phyloP scores from a whole-genome alignment of 2,113 vertebrate species.

The Chelonoidis abingdonii region DNA sequence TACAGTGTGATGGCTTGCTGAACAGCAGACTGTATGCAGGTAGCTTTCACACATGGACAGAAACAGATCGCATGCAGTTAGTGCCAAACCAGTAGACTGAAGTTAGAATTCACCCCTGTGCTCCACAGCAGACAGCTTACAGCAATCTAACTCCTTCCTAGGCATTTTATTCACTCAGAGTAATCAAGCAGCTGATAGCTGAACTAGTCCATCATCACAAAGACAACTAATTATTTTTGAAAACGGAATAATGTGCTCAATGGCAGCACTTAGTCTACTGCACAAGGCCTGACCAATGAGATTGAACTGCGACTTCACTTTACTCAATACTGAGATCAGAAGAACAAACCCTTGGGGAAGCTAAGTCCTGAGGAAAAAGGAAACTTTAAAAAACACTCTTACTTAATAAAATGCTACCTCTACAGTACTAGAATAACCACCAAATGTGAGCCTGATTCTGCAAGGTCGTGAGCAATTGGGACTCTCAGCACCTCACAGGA shows the following conservation, averaged over 20 bases:
- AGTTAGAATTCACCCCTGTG: not conserved
- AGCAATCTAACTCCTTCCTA: slow-evolving; percentile 25
- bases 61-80: slow-evolving; percentile 59
- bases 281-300: not conserved
- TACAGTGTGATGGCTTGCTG: not conserved
- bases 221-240: slow-evolving; percentile 49
- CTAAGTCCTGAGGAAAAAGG: slow-evolving; percentile 33
- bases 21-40: slow-evolving; percentile 42
- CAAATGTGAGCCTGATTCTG: not conserved
- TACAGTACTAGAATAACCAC: not conserved
- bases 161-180: slow-evolving; percentile 34
- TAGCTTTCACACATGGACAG: slow-evolving; percentile 45
- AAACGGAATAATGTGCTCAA: slow-evolving; percentile 57
- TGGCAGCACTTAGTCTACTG: not conserved
- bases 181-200: slow-evolving; percentile 45
- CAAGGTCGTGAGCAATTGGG: not conserved
- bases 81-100: slow-evolving; percentile 51
- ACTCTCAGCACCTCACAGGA: not conserved
- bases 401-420: not conserved
- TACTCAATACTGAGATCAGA: slow-evolving; percentile 28
- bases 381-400: not conserved
- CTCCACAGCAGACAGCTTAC: slow-evolving; percentile 29
- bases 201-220: slow-evolving; percentile 22
- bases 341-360: slow-evolving; percentile 5
- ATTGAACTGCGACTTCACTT: slow-evolving; percentile 33